Evolutionary conservation across 1,140 invertebrate genomes (phyloP), one percentile per base, ranked within the genome.

Genomic region (Lepidostoma basale): DNA sequence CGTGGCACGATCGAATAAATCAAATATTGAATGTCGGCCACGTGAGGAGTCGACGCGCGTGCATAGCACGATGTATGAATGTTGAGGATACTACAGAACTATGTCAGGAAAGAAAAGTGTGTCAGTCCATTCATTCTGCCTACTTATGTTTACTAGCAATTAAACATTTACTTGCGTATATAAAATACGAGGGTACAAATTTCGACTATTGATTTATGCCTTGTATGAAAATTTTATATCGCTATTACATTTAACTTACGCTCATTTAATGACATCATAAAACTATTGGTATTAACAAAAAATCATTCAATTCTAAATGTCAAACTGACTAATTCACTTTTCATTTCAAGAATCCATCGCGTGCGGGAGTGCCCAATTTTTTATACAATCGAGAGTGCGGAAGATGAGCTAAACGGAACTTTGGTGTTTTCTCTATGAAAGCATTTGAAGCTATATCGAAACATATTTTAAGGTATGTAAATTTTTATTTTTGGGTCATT

Each of bases 231-330:
- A 20, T 45, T 45, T n/a, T 45, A n/a, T 20, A 45, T 8, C 14
- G 9, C n/a, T 3, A 16, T 45, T 14, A 45, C n/a, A 14, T 45
- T 8, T 20, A 14, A 14, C 18, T 14, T 45, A 45, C 42, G 8
- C 42, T 45, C 18, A 45, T 45, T 16, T 45, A 1, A 45, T 20
- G 42, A 16, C 10, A 45, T 16, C 42, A 45, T 45, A 45, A 45
- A 45, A 10, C 16, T 18, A 8, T 16, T 8, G 12, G n/a, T 16
- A 45, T 16, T 14, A 16, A 20, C 42, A 33, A 33, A 33, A 33
- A 33, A 45, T 59, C 54, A 59, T 59, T 59, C 54, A 39, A 23
- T 59, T 40, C n/a, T 33, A 16, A 56, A 56, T 33, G 52, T 16
- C 52, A 18, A 45, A 20, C 42, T 14, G 18, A 6, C 18, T 45